Percentiles rank a stretch among this genome's conserved stretches.
Conservation (phyloP, 2,888 invertebrate genomes). For the Pteria penguin region DNA sequence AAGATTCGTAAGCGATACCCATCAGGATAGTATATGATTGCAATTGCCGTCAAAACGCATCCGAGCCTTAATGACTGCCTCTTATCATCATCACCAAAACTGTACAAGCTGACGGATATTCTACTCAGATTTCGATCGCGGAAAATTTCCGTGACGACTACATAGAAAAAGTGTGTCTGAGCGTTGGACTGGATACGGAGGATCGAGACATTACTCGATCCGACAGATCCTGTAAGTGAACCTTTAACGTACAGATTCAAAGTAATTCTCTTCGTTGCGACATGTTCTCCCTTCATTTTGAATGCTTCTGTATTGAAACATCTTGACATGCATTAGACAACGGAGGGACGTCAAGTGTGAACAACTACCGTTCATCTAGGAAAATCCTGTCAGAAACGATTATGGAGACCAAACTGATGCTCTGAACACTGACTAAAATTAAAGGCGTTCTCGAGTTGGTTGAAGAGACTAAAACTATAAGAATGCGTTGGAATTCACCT, state of each 20-base stretch:
- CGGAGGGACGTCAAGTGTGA: too few relatives aligned
- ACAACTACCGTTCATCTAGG: too few relatives aligned
- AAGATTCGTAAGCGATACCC: constrained; percentile 12
- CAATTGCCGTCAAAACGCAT: constrained; percentile 27
- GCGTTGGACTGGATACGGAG: constrained; percentile 30
- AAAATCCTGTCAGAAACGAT: too few relatives aligned
- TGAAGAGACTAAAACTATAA: too few relatives aligned
- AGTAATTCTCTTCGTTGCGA: constrained; percentile 40
- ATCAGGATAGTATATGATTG: constrained; percentile 32
- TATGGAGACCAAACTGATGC: too few relatives aligned
- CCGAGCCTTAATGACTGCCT: constrained; percentile 52
- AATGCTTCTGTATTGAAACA: constrained; percentile 37
- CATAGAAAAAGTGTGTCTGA: constrained; percentile 32
- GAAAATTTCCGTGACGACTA: constrained; percentile 23
- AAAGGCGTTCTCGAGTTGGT: too few relatives aligned
- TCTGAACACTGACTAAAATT: too few relatives aligned
- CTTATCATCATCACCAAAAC: background rate
- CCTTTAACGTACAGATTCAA: constrained; percentile 31
- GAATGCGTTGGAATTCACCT: too few relatives aligned
- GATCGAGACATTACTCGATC: constrained; percentile 38
- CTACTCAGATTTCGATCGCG: constrained; percentile 43
- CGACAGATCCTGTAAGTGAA: constrained; percentile 14
- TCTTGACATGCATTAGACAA: too few relatives aligned
- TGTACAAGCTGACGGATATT: constrained; percentile 43
- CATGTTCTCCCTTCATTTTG: constrained; percentile 46